Evolutionary conservation across 2,888 invertebrate genomes (phyloP), one percentile per base, ranked within the genome.

Genomic region (Agrypnus murinus): DNA sequence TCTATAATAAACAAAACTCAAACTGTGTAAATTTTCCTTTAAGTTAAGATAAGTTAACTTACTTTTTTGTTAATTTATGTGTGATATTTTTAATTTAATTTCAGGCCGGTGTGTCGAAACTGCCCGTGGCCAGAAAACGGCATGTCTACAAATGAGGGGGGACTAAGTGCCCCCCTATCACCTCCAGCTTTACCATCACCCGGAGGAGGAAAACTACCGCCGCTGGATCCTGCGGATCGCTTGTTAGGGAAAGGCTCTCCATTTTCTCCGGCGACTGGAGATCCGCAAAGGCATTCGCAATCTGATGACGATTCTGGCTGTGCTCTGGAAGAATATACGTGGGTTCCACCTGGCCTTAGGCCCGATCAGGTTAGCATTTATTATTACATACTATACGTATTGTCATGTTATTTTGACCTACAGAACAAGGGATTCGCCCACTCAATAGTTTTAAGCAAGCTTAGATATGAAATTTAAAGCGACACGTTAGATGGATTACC

Each of bases 281-380:
- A 94, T 82, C 93, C 93, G 66, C 95, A 95, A 82, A 86, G 95
- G 72, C 94, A 95, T 81, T 95, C 96, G 57, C 96, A 97, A 84
- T 96, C 96, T 74, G 99, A 99, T 84, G 98, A 98, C 84, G 99
- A 99, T 86, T 96, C 96, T 64, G 98, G 99, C 8, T 99, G 98
- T 85, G 98, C 98, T 17, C 87, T 99, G 75, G 98, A 99, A 85
- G 98, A 99, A 86, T 98, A 98, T 86, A 97, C 97, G 1, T 99
- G 98, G 98, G 96, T 98, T 73, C 99, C 99, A 40, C 96, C 96
- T 1, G 98, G 98, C 73, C 88, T 98, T 12, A 91, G 97, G 84
- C 97, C 98, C 0, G 98, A 98, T 87, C 97, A 98, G 92, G 98
- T 98, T 85, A 86, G 87, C n/a, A n/a, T n/a, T n/a, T n/a, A n/a